Conservation (phyloP, 2,797 vertebrate genomes). For the Telmatherina bonti region DNA sequence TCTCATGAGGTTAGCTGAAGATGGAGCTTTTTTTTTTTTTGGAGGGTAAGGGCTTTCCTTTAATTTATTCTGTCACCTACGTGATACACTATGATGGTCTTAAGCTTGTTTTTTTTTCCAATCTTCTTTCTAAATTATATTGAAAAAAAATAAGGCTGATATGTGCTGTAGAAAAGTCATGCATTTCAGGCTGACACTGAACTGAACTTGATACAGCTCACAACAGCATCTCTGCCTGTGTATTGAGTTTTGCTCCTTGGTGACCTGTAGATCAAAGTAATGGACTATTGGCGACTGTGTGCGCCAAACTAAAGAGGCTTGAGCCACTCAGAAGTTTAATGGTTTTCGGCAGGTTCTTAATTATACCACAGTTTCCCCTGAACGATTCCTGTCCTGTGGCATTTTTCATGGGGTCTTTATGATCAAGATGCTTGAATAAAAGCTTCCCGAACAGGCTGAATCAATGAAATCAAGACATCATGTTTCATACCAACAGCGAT, state of each 20-base stretch:
- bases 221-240: conserved; percentile 55
- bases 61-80: conserved; percentile 71
- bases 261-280: conserved; percentile 81
- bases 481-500: conserved; percentile 34
- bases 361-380: conserved; percentile 67
- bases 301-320: conserved; percentile 57
- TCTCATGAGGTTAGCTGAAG: conserved; percentile 63
- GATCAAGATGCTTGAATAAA: conserved; percentile 64
- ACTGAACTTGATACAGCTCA: conserved; percentile 71
- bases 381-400: conserved; percentile 58
- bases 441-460: conserved; percentile 48
- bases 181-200: conserved; percentile 51
- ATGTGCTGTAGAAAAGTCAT: conserved; percentile 61
- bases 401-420: conserved; percentile 68
- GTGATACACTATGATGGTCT: conserved; percentile 69
- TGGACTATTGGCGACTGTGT: conserved; percentile 70
- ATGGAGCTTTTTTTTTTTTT: conserved; percentile 61
- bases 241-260: conserved; percentile 77
- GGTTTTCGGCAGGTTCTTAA: conserved; percentile 76
- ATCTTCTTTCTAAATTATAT: conserved; percentile 58
- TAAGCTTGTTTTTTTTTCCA: conserved; percentile 62
- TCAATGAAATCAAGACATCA: conserved; percentile 57
- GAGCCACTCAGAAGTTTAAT: conserved; percentile 69
- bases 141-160: conserved; percentile 68
- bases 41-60: conserved; percentile 55